Base-by-base conservation (phyloP, 2,888 invertebrate species). In the Leptinotarsa rubiginosa region DNA sequence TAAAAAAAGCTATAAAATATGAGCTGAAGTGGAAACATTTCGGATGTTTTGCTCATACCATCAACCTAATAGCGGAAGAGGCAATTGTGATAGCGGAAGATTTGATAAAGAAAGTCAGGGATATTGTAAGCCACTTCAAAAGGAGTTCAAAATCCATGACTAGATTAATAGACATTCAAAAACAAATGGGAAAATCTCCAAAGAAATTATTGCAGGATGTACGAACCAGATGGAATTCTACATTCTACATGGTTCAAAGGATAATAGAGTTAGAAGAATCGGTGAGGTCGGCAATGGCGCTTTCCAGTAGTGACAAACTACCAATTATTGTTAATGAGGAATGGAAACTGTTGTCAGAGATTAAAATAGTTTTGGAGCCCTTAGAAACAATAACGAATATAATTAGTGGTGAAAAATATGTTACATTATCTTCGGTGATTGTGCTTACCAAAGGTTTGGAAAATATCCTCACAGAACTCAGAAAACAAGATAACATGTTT, bases 191-290 rank as follows among this genome's bases (percentile, higher is more conserved):
- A 69, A 68, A 71, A 65, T 22, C 52, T 18, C 71, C 68, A 7
- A 75, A 75, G 68, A 78, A 75, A 72, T 56, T 79, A 41, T 18
- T 77, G 3, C 76, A 79, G 72, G 78, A 77, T 69, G 79, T 80
- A 16, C 5, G 25, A 18, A 81, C 80, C 13, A 69, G 80, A 41
- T 80, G 81, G 79, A 80, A 80, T 71, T 80, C 80, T 16, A 81
- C 79, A 13, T 81, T 77, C 59, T 80, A 81, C 52, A 81, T 81
- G 81, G 7, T 81, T 12, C 76, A 81, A 64, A 69, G 79, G 20
- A 70, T 81, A 65, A 12, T 74, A 13, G 67, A 75, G 62, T 52
- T 80, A n/a, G 74, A 79, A 64, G 75, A 77, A 47, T 56, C 70
- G 15, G 65, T 81, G n/a, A 50, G 79, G 52, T 71, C 75, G 20